Base-by-base conservation (phyloP, 2,797 vertebrate genomes). In the Anableps anableps region DNA sequence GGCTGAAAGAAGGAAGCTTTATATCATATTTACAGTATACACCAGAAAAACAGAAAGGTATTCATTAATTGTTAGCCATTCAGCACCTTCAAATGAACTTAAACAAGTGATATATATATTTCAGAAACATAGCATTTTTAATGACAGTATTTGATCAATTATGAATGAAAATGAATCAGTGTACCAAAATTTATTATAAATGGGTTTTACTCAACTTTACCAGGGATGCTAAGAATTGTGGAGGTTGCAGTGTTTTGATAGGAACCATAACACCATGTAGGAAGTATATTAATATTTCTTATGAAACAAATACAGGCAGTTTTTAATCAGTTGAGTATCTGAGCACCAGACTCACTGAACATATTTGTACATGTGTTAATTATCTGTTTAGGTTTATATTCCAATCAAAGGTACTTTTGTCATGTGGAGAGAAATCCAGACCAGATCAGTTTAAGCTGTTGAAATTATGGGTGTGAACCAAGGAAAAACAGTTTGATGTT, bases 401-500 rank as follows among this genome's bases (percentile, higher is more conserved):
- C 14, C 31, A 70, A 23, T 45, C 38, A 70, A 71, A 71, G 26
- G 7, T 43, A 31, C 17, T 62, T 53, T 48, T 29, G 0, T 68
- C 9, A 23, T 31, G n/a, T n/a, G 55, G 1, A 62, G 19, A 71
- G n/a, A 41, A 3, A 64, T 31, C 1, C 1, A 31, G 17, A 58
- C 2, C 47, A 29, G 9, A 66, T 9, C 31, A 41, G 7, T n/a
- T 45, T 14, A 71, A 45, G 13, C 5, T 0, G 26, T 29, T 26
- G 8, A 51, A 75, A 41, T 34, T 41, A 53, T 17, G 3, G 45
- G 26, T 34, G 7, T 51, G n/a, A 80, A 6, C 10, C 47, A 47
- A 55, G 38, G 50, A 17, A 47, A 83, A 26, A 23, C 6, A 23
- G 50, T 79, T 66, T 29, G 26, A 38, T 58, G 64, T 74, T 68